Base-by-base conservation (phyloP, 2,888 invertebrate genomes). In the Tortricodes alternella region DNA sequence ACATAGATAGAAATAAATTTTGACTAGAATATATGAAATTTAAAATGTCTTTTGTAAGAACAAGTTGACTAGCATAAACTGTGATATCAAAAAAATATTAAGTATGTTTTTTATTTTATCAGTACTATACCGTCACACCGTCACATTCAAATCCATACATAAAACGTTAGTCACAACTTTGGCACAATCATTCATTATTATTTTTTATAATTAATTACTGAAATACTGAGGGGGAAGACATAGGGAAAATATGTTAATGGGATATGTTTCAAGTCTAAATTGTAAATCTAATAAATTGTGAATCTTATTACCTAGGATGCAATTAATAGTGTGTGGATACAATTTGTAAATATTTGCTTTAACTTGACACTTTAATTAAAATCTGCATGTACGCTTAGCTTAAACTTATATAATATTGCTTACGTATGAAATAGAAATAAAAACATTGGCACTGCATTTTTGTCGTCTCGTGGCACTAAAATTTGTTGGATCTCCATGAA, bases 161-260 rank as follows among this genome's bases (percentile, higher is more conserved):
- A 70, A 71, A 70, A 61, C 64, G 61, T 76, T 77, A 73, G 74
- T 83, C 78, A 79, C 76, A 81, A 83, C 83, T 88, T 90, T 89
- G 90, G 90, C 90, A 89, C 89, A 85, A 76, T 78, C 76, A 78
- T 81, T 74, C 71, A 74, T 70, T 76, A 73, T 64, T 66, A 68
- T 67, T 64, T 64, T 68, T 55, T 68, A 69, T 61, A 68, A 72
- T 71, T 72, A 71, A 73, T 79, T 79, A 78, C 65, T 71, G 79
- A 85, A 83, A 90, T 86, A 87, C 80, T 82, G 84, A 85, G 79
- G 83, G 89, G 91, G 89, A 89, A 89, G 89, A 89, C 89, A 74
- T 69, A 72, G 80, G 84, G 78, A 69, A 66, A 78, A 79, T 79
- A 80, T 82, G 76, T 81, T 64, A 68, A 61, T 62, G 79, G 88